A percentile compares a stretch with the other conserved stretches of the same genome.
phyloP scores from a whole-genome alignment of 2,113 vertebrate genomes.

The Dendropsophus ebraccatus region DNA sequence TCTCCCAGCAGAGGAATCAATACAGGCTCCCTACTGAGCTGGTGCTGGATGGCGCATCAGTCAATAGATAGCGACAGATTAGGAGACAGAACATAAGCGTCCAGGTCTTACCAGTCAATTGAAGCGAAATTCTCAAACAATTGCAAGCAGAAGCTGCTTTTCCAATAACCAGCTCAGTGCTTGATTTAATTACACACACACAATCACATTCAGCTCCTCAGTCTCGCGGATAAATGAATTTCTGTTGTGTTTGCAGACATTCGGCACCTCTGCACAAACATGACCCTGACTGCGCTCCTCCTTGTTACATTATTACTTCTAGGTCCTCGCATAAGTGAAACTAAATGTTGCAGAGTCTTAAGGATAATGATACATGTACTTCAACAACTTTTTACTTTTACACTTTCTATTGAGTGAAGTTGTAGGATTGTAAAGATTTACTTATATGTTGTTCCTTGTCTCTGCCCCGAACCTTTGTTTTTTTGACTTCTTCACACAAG shows the following conservation, averaged over 20 bases:
- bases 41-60: conserved; percentile 20
- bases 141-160: conserved; percentile 42
- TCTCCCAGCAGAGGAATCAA: conserved; percentile 46
- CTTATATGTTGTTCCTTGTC: not conserved
- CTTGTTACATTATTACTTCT: conserved; percentile 3
- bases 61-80: conserved; percentile 55
- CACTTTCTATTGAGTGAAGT: not conserved
- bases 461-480: not conserved
- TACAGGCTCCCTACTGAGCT: conserved; percentile 29
- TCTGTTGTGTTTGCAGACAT: conserved; percentile 41
- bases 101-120: conserved; percentile 52
- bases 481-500: not conserved
- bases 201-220: conserved; percentile 49
- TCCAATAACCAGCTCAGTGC: conserved; percentile 52
- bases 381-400: not conserved
- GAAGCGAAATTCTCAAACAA: conserved; percentile 54
- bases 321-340: not conserved
- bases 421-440: not conserved
- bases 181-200: conserved; percentile 57
- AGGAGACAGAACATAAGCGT: conserved; percentile 42
- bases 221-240: conserved; percentile 36
- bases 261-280: not conserved
- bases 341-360: not conserved
- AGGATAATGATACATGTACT: not conserved
- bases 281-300: not conserved